phyloP scores from a whole-genome alignment of 2,888 invertebrate species.

The Ernsta delagoae region DNA sequence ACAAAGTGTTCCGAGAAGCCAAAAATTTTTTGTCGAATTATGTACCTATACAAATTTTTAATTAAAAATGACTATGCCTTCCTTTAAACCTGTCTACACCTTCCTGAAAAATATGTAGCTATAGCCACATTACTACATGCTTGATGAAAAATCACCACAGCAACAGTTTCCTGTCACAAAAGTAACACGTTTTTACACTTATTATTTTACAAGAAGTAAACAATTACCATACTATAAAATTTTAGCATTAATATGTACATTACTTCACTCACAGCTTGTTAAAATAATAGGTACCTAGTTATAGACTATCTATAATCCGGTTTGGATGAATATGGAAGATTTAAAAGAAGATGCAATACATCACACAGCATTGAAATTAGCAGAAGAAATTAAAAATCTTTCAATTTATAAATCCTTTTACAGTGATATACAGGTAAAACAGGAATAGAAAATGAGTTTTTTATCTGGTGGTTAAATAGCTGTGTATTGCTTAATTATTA shows the following conservation, averaged over 20 bases:
- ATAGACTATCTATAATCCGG: neutral
- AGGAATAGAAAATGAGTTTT: too few species aligned
- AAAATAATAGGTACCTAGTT: neutral
- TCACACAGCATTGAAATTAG: conserved; percentile 90
- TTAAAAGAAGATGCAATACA: conserved; percentile 87
- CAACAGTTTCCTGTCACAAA: conserved; percentile 47
- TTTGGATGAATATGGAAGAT: conserved; percentile 73
- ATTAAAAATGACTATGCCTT: too few species aligned
- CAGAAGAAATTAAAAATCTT: conserved; percentile 91
- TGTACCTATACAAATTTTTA: too few species aligned
- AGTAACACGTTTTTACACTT: conserved; percentile 17
- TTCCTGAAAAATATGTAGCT: too few species aligned
- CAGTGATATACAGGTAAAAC: conserved; percentile 90
- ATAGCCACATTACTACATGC: too few species aligned
- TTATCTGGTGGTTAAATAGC: too few species aligned
- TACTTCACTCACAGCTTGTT: neutral
- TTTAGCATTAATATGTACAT: neutral
- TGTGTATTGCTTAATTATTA: too few species aligned
- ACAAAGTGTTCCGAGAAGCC: too few species aligned
- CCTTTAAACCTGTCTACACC: too few species aligned
- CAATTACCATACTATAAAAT: neutral
- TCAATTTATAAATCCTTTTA: conserved; percentile 91
- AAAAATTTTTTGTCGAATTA: too few species aligned
- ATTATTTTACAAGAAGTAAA: conserved; percentile 17
- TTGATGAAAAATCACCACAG: conserved; percentile 52